phyloP scores from a whole-genome alignment of 2,113 vertebrate genomes.

The Salvelinus fontinalis region DNA sequence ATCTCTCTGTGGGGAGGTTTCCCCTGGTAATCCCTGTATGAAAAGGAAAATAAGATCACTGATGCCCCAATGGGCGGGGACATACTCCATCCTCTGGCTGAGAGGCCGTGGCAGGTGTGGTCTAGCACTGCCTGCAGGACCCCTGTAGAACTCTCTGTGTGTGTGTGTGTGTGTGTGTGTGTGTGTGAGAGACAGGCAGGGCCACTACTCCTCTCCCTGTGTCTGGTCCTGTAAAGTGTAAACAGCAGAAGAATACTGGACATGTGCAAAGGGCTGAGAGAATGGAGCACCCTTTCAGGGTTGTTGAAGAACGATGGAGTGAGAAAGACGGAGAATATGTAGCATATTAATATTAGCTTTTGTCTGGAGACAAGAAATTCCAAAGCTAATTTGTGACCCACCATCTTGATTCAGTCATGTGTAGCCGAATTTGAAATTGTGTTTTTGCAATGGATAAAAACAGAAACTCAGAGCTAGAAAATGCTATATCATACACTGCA shows the following conservation, averaged over 20 bases:
- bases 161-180: neutral
- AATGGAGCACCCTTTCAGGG: neutral
- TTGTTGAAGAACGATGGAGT: slow-evolving; percentile 1
- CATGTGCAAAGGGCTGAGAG: slow-evolving; percentile 29
- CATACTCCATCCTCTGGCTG: neutral
- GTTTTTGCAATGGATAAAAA: too few species aligned
- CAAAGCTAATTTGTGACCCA: too few species aligned
- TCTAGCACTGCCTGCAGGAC: slow-evolving; percentile 53
- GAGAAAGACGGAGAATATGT: slow-evolving; percentile 19
- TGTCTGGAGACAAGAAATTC: too few species aligned
- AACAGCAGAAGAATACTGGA: slow-evolving; percentile 22
- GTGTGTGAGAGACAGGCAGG: neutral
- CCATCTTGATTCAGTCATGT: too few species aligned
- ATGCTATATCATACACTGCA: too few species aligned
- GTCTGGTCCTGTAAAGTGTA: slow-evolving; percentile 2
- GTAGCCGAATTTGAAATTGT: too few species aligned
- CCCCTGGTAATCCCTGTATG: slow-evolving; percentile 57
- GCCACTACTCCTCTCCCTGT: slow-evolving; percentile 1
- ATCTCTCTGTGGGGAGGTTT: slow-evolving; percentile 37
- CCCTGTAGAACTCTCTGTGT: slow-evolving; percentile 3
- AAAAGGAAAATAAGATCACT: slow-evolving; percentile 57
- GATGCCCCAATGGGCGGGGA: neutral
- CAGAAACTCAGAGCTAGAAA: too few species aligned
- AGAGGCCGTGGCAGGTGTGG: slow-evolving; percentile 31
- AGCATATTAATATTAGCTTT: neutral